These are phyloP conservation scores for Phoenicopterus ruber DNA, from an alignment of 2,113 vertebrate species.

Conservation along the genomic window DNA sequence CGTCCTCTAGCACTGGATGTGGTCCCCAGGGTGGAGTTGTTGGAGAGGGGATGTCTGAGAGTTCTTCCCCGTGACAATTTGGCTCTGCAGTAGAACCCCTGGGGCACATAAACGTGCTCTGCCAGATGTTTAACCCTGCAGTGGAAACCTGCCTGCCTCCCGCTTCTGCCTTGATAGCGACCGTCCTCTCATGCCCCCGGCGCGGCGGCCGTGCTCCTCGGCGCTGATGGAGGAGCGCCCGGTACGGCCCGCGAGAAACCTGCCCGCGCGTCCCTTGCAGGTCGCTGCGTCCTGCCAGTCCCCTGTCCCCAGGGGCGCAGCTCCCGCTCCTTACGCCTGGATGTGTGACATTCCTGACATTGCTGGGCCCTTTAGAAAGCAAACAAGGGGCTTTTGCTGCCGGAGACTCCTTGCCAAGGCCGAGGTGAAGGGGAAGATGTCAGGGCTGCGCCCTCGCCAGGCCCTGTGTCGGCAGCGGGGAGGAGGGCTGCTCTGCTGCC, in stretches of 20 bases:
- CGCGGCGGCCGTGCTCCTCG: rapidly evolving
- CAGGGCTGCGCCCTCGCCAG: too few relatives aligned
- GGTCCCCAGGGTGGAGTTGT: neutral
- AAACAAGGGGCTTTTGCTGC: neutral
- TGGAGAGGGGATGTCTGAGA: neutral
- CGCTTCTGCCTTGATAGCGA: rapidly evolving
- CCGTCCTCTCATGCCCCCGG: rapidly evolving
- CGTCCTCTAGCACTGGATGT: rapidly evolving
- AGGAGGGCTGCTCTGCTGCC: too few relatives aligned
- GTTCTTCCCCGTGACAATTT: rapidly evolving
- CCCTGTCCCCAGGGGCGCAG: neutral
- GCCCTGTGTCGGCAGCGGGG: neutral
- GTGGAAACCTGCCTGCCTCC: neutral
- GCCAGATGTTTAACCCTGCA: neutral
- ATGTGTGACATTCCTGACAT: neutral
- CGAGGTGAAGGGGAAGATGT: neutral
- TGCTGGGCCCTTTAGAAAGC: neutral
- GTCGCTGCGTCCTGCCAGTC: neutral
- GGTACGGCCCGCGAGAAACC: neutral
- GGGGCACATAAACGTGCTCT: neutral
- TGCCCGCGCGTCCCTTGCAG: neutral
- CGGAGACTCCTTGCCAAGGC: neutral
- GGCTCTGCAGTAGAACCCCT: neutral
- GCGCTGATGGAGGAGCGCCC: neutral
- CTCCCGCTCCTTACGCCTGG: neutral